A percentile compares a stretch with the other conserved stretches of the same genome.
These are phyloP conservation scores for Epizoanthus stellaris DNA, from an alignment of 92 coral and sea anemone species.

Conservation along the genomic window DNA sequence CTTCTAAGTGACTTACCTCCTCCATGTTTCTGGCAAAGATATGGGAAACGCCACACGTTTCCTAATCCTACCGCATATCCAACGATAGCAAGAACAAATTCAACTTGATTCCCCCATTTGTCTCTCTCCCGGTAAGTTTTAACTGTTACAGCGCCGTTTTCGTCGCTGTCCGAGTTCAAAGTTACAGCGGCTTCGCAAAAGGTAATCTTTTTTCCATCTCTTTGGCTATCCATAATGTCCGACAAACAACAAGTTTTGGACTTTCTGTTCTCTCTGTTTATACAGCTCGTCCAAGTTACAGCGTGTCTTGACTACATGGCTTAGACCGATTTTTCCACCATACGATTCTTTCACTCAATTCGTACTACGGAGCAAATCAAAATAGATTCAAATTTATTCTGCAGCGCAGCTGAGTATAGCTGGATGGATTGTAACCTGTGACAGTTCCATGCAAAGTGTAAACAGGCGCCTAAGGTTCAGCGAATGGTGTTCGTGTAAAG, in stretches of 20 bases:
- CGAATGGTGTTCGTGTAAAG: not conserved
- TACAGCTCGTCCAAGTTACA: not conserved
- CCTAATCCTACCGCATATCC: slow-evolving; percentile 27
- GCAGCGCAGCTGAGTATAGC: not conserved
- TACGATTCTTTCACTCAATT: not conserved
- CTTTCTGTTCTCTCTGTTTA: not conserved
- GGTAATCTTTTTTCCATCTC: not conserved
- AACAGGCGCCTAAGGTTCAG: slow-evolving; percentile 16
- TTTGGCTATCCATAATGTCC: not conserved
- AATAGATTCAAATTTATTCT: slow-evolving; percentile 13
- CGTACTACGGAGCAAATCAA: not conserved
- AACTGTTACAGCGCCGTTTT: not conserved
- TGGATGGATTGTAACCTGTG: not conserved
- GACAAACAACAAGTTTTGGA: not conserved
- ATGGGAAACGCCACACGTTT: slow-evolving; percentile 38
- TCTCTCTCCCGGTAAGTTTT: not conserved
- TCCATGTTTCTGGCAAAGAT: slow-evolving; percentile 38
- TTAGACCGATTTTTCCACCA: too few species aligned
- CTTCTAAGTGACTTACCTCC: too few species aligned
- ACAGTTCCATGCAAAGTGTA: slow-evolving; percentile 10
- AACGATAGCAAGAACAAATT: slow-evolving; percentile 36
- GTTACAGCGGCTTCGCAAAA: slow-evolving; percentile 12
- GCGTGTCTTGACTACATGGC: too few species aligned
- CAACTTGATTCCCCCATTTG: slow-evolving; percentile 29
- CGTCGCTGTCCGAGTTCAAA: not conserved